phyloP scores from a whole-genome alignment of 2,797 vertebrate species.

The Sebastes steindachneri region DNA sequence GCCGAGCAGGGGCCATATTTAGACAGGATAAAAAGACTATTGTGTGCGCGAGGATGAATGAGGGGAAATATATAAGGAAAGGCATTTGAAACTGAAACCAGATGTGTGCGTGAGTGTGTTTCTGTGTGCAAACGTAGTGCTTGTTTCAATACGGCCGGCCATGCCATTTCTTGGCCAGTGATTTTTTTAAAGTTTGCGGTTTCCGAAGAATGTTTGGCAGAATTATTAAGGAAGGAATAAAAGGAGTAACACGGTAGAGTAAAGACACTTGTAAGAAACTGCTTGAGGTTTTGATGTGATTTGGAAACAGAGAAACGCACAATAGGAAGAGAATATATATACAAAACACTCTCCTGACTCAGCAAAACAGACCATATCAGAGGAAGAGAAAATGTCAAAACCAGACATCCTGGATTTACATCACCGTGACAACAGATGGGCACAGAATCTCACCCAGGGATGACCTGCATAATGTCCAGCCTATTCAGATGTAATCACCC shows the following conservation, averaged over 20 bases:
- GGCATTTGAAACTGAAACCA: slow-evolving; percentile 82
- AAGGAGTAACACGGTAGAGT: slow-evolving; percentile 51
- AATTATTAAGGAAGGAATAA: slow-evolving; percentile 68
- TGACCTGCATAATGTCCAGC: slow-evolving; percentile 36
- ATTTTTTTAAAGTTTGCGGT: slow-evolving; percentile 52
- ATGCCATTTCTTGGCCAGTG: slow-evolving; percentile 43
- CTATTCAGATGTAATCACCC: slow-evolving; percentile 1
- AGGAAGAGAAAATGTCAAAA: slow-evolving; percentile 51
- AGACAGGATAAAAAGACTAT: slow-evolving; percentile 77
- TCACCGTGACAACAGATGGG: slow-evolving; percentile 52
- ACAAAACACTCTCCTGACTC: slow-evolving; percentile 55
- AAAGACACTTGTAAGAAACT: slow-evolving; percentile 40
- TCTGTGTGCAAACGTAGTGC: slow-evolving; percentile 22
- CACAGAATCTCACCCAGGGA: slow-evolving; percentile 45
- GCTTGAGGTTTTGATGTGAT: slow-evolving; percentile 42
- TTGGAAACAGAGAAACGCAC: slow-evolving; percentile 8
- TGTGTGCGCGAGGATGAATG: slow-evolving; percentile 76
- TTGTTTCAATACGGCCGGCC: slow-evolving; percentile 36
- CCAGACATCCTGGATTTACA: slow-evolving; percentile 66
- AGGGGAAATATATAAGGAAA: slow-evolving; percentile 71
- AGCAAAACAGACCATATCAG: slow-evolving; percentile 38
- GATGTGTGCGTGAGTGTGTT: slow-evolving; percentile 71
- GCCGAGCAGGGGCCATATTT: slow-evolving; percentile 48
- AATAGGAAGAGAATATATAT: slow-evolving; percentile 1
- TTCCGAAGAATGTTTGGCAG: slow-evolving; percentile 61